phyloP scores from a whole-genome alignment of 2,888 invertebrate genomes.

The Chloroclystis v-ata region DNA sequence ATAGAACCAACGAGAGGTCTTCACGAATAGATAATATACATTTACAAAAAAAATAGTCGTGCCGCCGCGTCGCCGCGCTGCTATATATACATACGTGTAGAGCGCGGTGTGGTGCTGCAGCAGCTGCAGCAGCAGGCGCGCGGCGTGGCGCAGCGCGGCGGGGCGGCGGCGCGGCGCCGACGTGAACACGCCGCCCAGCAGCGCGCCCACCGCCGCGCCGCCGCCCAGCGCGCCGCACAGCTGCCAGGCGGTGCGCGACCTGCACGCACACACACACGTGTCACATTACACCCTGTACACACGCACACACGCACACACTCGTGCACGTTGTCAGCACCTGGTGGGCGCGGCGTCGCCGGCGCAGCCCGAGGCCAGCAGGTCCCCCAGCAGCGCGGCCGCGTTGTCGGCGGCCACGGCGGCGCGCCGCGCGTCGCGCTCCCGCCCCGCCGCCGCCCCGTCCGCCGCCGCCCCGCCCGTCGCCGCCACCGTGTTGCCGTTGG shows the following conservation, averaged over 20 bases:
- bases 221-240: slow-evolving; percentile 22
- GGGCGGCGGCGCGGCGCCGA: slow-evolving; percentile 21
- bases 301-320: background rate
- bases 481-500: background rate
- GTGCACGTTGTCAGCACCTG: slow-evolving; percentile 31
- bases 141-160: slow-evolving; percentile 29
- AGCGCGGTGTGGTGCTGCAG: slow-evolving; percentile 63
- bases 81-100: no score
- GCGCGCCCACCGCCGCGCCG: slow-evolving; percentile 24
- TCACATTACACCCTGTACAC: background rate
- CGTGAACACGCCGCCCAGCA: slow-evolving; percentile 21
- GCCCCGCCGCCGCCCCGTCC: background rate
- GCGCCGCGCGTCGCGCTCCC: slow-evolving; percentile 50
- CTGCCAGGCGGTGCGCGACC: slow-evolving; percentile 22
- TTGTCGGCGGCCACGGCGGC: slow-evolving; percentile 89
- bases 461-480: background rate
- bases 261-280: background rate
- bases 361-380: slow-evolving; percentile 80
- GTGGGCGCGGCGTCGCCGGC: slow-evolving; percentile 41
- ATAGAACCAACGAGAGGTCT: no score
- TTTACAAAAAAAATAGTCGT: no score
- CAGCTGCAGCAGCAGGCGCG: slow-evolving; percentile 59
- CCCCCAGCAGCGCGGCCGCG: slow-evolving; percentile 92
- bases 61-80: no score
- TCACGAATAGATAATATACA: no score